phyloP scores from a whole-genome alignment of 2,888 invertebrate species.

The Nymphalis polychloros region DNA sequence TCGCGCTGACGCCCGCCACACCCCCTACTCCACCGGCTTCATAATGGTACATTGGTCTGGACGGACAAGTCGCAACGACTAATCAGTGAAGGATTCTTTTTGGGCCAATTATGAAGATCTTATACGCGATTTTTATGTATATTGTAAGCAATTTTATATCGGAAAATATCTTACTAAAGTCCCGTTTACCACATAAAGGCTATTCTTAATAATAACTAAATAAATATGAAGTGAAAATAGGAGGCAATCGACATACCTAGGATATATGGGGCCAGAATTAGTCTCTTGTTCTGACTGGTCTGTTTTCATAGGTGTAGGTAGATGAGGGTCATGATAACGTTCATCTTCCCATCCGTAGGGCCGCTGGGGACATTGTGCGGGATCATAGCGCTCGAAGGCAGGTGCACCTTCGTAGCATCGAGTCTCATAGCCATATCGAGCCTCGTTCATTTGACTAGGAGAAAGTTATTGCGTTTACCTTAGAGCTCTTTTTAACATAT shows the following conservation, averaged over 20 bases:
- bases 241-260: slow-evolving; percentile 77
- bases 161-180: slow-evolving; percentile 39
- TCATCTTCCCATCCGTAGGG: slow-evolving; percentile 83
- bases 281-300: slow-evolving; percentile 86
- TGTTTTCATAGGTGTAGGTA: slow-evolving; percentile 85
- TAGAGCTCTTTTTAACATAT: not conserved
- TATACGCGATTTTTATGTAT: slow-evolving; percentile 8
- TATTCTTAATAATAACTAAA: not conserved
- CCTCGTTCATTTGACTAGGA: slow-evolving; percentile 82
- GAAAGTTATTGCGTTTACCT: slow-evolving; percentile 8
- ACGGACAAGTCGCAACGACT: slow-evolving; percentile 52
- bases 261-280: slow-evolving; percentile 87
- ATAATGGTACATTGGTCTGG: slow-evolving; percentile 91
- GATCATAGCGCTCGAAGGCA: slow-evolving; percentile 79
- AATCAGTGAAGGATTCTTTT: slow-evolving; percentile 17
- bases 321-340: slow-evolving; percentile 82
- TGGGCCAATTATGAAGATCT: slow-evolving; percentile 17
- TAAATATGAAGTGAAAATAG: slow-evolving; percentile 11
- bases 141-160: not conserved
- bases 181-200: slow-evolving; percentile 77
- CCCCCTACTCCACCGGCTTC: slow-evolving; percentile 83
- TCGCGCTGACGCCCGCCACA: slow-evolving; percentile 83
- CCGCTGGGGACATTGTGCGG: slow-evolving; percentile 74
- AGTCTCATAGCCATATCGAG: slow-evolving; percentile 79
- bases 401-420: slow-evolving; percentile 79